These are phyloP conservation scores for Esperia sulphurella DNA, from an alignment of 2,888 invertebrate genomes.

Conservation along the genomic window DNA sequence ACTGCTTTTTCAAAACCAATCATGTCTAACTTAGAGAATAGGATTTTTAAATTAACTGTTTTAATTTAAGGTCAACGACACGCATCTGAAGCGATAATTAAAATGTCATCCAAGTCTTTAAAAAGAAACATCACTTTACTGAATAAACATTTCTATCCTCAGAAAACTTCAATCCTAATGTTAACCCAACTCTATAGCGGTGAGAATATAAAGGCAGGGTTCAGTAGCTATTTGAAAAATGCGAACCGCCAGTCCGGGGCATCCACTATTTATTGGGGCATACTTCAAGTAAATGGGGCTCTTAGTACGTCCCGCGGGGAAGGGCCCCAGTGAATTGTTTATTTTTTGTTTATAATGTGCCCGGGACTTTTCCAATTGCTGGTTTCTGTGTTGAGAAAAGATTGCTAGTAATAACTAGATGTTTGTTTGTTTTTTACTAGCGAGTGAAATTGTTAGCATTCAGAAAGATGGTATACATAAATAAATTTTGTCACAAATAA, in stretches of 20 bases:
- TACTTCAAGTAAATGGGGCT: slow-evolving; percentile 55
- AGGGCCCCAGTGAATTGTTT: slow-evolving; percentile 35
- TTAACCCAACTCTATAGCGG: neutral
- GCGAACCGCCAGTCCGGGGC: slow-evolving; percentile 28
- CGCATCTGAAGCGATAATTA: neutral
- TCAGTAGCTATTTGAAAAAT: slow-evolving; percentile 45
- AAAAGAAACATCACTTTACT: neutral
- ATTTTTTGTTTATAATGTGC: slow-evolving; percentile 33
- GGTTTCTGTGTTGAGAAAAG: neutral
- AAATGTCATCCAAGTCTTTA: neutral
- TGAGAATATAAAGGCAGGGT: slow-evolving; percentile 12
- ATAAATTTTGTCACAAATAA: too few relatives aligned
- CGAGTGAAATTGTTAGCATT: too few relatives aligned
- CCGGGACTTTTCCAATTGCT: neutral
- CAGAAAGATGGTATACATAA: too few relatives aligned
- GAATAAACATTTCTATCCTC: neutral
- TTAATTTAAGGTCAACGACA: too few relatives aligned
- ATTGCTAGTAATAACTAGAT: neutral
- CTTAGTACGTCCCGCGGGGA: slow-evolving; percentile 31
- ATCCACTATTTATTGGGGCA: slow-evolving; percentile 53
- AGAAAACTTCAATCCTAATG: neutral
- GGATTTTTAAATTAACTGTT: too few relatives aligned
- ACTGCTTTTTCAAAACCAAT: too few relatives aligned
- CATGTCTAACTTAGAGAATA: too few relatives aligned
- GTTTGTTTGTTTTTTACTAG: too few relatives aligned